Conservation (phyloP, 2,888 invertebrate genomes). For the Mongoloraphidia duomilia region DNA sequence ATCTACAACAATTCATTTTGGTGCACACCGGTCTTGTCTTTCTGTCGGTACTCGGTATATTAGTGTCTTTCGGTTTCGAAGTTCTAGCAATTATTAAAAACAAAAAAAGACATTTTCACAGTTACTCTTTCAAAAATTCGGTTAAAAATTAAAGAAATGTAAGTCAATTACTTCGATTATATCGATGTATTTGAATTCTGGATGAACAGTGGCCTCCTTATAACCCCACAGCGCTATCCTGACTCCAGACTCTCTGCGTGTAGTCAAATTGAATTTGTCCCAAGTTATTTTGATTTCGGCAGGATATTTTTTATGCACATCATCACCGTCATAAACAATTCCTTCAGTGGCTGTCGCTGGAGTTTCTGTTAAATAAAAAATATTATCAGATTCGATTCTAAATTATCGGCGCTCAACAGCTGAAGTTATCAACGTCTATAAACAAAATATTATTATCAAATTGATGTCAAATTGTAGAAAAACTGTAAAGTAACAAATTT, state of each 20-base stretch:
- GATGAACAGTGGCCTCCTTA: slow-evolving; percentile 65
- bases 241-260: slow-evolving; percentile 59
- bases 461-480: background rate
- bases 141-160: slow-evolving; percentile 16
- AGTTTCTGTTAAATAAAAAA: slow-evolving; percentile 46
- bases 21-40: too few relatives aligned
- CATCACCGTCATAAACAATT: slow-evolving; percentile 63
- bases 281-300: slow-evolving; percentile 65
- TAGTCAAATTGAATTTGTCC: slow-evolving; percentile 75
- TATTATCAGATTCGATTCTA: too few relatives aligned
- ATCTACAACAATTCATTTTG: too few relatives aligned
- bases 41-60: too few relatives aligned
- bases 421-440: too few relatives aligned
- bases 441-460: slow-evolving; percentile 5
- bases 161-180: slow-evolving; percentile 44
- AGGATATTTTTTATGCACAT: slow-evolving; percentile 59
- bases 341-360: slow-evolving; percentile 75
- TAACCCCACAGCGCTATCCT: slow-evolving; percentile 83
- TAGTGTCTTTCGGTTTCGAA: too few relatives aligned
- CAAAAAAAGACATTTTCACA: background rate
- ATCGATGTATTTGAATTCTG: slow-evolving; percentile 70
- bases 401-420: too few relatives aligned
- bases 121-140: background rate
- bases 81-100: slow-evolving; percentile 5
- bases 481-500: background rate